Evolutionary conservation across 2,797 vertebrate species (phyloP), one percentile per base, ranked within the genome.

Genomic region (Spinibarbus caldwelli): DNA sequence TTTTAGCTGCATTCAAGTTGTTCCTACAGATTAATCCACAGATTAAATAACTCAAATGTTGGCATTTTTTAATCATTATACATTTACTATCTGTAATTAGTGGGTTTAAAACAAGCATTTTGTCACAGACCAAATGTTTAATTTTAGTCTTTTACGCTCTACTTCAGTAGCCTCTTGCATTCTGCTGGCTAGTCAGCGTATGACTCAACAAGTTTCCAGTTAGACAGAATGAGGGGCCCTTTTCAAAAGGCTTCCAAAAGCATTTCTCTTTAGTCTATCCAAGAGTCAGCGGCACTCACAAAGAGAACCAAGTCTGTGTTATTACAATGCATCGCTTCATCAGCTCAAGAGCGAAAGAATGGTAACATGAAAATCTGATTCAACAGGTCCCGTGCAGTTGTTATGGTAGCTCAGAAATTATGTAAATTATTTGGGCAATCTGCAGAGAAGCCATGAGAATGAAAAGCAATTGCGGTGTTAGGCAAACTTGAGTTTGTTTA

Each of bases 151-250:
- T 64, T 49, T 29, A 64, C 1, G 11, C 52, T 45, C 6, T 57
- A 49, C 41, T 29, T 11, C 38, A 23, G 66, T 19, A 64, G 0
- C 31, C 31, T 66, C 62, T 67, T 54, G 54, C 12, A 70, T 76
- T 41, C 19, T n/a, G 62, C 26, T 43, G 36, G 17, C 75, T 14
- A 3, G 82, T 77, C 49, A 84, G 83, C 64, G 34, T 45, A 70
- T 84, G 64, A 84, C 83, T 78, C 73, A 47, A 78, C 83, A 78
- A 78, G 75, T 78, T 84, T 84, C 64, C 49, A 34, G 45, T 84
- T 23, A 19, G 47, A 3, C 79, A 38, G 52, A 57, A 79, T 4
- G 83, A 59, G 76, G 49, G 81, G 41, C 82, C 73, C 67, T 84
- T 84, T 84, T 8, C 38, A 86, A 79, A 72, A 82, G 79, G 78